Conservation (phyloP, 2,797 vertebrate genomes). For the Sciurus vulgaris region DNA sequence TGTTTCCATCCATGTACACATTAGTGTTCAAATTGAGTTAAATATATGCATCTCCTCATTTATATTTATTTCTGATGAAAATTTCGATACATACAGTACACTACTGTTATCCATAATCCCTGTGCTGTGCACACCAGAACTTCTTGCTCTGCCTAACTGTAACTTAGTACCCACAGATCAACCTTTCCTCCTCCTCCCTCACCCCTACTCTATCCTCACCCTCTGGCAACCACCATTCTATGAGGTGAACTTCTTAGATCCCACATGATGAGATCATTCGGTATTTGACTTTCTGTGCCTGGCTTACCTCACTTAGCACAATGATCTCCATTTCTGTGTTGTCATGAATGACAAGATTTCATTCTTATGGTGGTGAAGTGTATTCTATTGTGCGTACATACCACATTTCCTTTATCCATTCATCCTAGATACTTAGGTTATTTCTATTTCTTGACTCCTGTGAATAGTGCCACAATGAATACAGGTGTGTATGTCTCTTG, state of each 20-base stretch:
- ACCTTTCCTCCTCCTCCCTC: not conserved
- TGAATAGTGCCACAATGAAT: not conserved
- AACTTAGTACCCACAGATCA: too few species aligned
- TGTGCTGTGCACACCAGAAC: not conserved
- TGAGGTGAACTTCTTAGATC: not conserved
- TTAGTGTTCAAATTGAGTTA: not conserved
- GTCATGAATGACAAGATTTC: not conserved
- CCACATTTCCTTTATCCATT: not conserved
- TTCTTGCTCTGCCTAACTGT: not conserved
- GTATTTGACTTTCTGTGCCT: not conserved
- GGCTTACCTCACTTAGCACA: not conserved
- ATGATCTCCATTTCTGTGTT: not conserved
- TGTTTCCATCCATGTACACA: not conserved
- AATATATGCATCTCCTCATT: not conserved
- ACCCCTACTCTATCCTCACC: too few species aligned
- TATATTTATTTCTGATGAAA: not conserved
- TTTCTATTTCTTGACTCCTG: not conserved
- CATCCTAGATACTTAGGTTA: not conserved
- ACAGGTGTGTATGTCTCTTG: not conserved
- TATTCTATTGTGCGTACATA: not conserved
- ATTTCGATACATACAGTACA: not conserved
- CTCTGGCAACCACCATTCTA: too few species aligned
- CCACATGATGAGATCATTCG: too few species aligned
- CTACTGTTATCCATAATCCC: not conserved
- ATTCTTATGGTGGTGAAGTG: not conserved